phyloP scores from a whole-genome alignment of 1,140 invertebrate genomes.

The Drosophila ananassae region DNA sequence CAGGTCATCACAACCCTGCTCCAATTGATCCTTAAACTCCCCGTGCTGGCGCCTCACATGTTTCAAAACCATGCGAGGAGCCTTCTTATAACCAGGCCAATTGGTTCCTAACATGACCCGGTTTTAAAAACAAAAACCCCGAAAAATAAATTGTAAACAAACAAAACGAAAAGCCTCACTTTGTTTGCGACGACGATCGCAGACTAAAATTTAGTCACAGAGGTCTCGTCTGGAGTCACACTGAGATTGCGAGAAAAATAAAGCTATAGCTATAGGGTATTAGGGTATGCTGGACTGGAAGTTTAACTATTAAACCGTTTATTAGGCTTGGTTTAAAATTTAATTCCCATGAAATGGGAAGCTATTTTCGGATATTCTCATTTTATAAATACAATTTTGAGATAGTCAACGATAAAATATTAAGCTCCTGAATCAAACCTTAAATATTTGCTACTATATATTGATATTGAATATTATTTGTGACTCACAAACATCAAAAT shows the following conservation, averaged over 20 bases:
- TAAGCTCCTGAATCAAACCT: too few species aligned
- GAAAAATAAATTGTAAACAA: conserved; percentile 11
- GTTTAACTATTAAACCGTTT: too few species aligned
- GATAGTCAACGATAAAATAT: too few species aligned
- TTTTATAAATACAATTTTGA: too few species aligned
- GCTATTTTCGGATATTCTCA: too few species aligned
- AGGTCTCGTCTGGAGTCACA: conserved; percentile 11
- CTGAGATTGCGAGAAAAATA: conserved; percentile 23
- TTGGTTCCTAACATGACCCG: conserved; percentile 49
- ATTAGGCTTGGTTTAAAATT: background rate
- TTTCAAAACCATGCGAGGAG: conserved; percentile 69
- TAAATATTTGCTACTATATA: too few species aligned
- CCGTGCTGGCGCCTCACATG: conserved; percentile 57
- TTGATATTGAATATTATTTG: too few species aligned
- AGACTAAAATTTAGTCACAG: conserved; percentile 37
- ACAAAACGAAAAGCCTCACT: conserved; percentile 24
- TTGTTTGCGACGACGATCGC: conserved; percentile 21
- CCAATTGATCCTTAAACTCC: conserved; percentile 59
- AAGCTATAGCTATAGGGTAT: conserved; percentile 1
- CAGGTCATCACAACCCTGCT: conserved; percentile 63
- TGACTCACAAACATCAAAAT: too few species aligned
- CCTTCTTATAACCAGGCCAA: conserved; percentile 46
- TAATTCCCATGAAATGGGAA: too few species aligned
- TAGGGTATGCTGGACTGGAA: conserved; percentile 26
- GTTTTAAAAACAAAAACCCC: background rate